Conservation (phyloP, 2,113 vertebrate genomes). For the Cebidichthys violaceus region DNA sequence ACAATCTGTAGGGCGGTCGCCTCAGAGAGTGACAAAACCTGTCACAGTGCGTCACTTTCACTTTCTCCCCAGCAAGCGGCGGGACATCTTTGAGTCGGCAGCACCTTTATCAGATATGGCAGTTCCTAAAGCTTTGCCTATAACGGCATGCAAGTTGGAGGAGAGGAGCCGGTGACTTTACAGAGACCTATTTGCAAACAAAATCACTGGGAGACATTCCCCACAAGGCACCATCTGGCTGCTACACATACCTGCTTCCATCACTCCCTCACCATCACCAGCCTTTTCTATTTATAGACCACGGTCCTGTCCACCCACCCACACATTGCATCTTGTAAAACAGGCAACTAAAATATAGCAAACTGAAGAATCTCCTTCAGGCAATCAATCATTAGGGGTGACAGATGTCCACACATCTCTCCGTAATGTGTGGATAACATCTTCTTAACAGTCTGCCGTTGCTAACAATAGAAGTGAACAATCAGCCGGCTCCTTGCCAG, state of each 20-base stretch:
- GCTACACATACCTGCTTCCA: slow-evolving; percentile 75
- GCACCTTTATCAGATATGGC: slow-evolving; percentile 82
- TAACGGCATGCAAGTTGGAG: slow-evolving; percentile 69
- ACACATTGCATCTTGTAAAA: slow-evolving; percentile 68
- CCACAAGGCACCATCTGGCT: slow-evolving; percentile 82
- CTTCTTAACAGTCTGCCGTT: slow-evolving; percentile 47
- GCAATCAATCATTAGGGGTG: slow-evolving; percentile 66
- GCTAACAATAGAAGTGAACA: slow-evolving; percentile 59
- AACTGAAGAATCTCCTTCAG: slow-evolving; percentile 65
- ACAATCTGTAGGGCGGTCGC: slow-evolving; percentile 76
- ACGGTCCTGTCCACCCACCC: slow-evolving; percentile 61
- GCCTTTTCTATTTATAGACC: slow-evolving; percentile 73
- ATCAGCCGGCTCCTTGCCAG: slow-evolving; percentile 50
- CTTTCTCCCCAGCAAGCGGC: slow-evolving; percentile 65
- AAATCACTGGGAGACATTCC: slow-evolving; percentile 81
- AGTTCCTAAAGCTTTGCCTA: slow-evolving; percentile 75
- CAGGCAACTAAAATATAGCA: slow-evolving; percentile 62
- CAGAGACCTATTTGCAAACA: slow-evolving; percentile 83
- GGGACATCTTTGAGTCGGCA: slow-evolving; percentile 74
- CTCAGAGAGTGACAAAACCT: slow-evolving; percentile 81
- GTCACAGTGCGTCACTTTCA: slow-evolving; percentile 75
- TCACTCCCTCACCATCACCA: slow-evolving; percentile 66
- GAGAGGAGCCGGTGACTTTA: slow-evolving; percentile 70
- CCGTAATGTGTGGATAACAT: slow-evolving; percentile 61
- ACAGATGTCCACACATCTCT: slow-evolving; percentile 63